These are phyloP conservation scores for Drosophila greeni DNA, from an alignment of 2,888 invertebrate genomes.

Conservation along the genomic window DNA sequence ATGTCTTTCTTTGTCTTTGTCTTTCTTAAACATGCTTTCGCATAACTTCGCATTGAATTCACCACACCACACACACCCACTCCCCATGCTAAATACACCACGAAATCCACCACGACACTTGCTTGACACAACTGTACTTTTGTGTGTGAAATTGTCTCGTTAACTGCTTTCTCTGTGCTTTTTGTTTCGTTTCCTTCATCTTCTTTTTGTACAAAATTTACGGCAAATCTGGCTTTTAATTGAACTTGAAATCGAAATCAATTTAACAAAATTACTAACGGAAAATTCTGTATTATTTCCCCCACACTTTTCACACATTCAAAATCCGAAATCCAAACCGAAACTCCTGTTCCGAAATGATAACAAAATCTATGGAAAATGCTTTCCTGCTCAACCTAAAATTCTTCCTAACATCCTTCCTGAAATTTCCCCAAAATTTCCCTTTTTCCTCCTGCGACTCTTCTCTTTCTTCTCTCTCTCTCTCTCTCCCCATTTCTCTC, in stretches of 20 bases:
- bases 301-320: background rate
- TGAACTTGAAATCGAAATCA: slow-evolving; percentile 28
- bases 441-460: slow-evolving; percentile 12
- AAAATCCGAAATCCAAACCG: slow-evolving; percentile 17
- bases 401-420: background rate
- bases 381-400: background rate
- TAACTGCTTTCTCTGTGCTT: slow-evolving; percentile 10
- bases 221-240: slow-evolving; percentile 56
- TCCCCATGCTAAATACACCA: slow-evolving; percentile 11
- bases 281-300: slow-evolving; percentile 59
- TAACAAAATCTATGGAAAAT: background rate
- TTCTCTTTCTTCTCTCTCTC: slow-evolving; percentile 35
- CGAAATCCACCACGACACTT: background rate
- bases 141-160: background rate
- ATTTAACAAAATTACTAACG: slow-evolving; percentile 65
- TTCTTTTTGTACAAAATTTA: slow-evolving; percentile 40
- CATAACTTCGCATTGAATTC: slow-evolving; percentile 44
- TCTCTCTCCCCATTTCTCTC: slow-evolving; percentile 35
- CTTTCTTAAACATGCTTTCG: slow-evolving; percentile 69
- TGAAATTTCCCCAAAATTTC: slow-evolving; percentile 8
- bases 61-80: background rate
- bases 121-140: slow-evolving; percentile 14
- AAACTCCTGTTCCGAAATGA: slow-evolving; percentile 12
- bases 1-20: slow-evolving; percentile 70
- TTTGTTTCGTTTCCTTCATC: slow-evolving; percentile 16